Evolutionary conservation across 2,797 vertebrate species (phyloP), one percentile per base, ranked within the genome.

Genomic region (Notamacropus eugenii): DNA sequence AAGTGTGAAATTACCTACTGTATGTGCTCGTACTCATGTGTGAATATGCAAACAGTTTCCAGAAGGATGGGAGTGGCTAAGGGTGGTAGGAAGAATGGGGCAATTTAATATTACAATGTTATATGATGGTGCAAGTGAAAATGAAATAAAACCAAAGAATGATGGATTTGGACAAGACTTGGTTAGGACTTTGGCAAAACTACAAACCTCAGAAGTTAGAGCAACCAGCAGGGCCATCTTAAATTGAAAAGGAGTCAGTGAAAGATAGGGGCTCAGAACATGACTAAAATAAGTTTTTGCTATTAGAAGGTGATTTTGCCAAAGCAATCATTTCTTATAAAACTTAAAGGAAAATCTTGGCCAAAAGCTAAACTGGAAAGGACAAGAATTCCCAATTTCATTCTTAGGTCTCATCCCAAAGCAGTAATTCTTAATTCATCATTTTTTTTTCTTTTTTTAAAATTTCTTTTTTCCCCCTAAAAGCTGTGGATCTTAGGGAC

Each of bases 311-410:
- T 94, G 92, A 92, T 46, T 96, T 93, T 93, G 91, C 90, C 82
- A 90, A 91, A 82, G 29, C 62, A 93, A 74, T 93, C 57, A 54
- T n/a, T 93, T 93, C 95, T 90, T 96, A 93, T 91, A 94, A 95
- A 96, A 95, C 40, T 10, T 93, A 82, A 96, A 97, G 94, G 91
- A 90, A 57, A 57, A 29, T 27, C 50, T 96, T 95, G 94, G 87
- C 40, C 93, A 94, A 90, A 58, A 93, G 91, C 29, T 94, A 94
- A 82, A 58, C 31, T 52, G 58, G 55, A 91, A 56, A 95, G 91
- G 94, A 93, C 54, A 90, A 87, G 13, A 87, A 94, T 67, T 82
- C 74, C 91, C 5, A 92, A 57, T 93, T 59, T 95, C 56, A 97
- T 90, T 74, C 93, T 62, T 91, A 94, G 87, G 87, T 87, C 55